These are phyloP conservation scores for Bellardia pandia DNA, from an alignment of 2,888 invertebrate genomes.

Conservation along the genomic window DNA sequence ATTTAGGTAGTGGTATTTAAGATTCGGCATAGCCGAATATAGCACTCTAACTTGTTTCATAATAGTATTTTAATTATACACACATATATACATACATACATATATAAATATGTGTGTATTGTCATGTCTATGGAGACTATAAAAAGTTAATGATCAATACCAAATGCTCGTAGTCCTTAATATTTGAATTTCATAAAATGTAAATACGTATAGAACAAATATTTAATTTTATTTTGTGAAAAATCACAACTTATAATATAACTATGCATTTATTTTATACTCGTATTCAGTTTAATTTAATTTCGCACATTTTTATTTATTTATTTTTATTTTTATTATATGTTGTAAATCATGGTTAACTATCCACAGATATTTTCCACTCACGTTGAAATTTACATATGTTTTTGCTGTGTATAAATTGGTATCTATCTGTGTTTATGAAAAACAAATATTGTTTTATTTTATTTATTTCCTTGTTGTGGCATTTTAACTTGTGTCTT, in stretches of 20 bases:
- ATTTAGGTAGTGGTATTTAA: too few relatives aligned
- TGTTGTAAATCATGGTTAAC: slow-evolving; percentile 35
- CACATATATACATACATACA: neutral
- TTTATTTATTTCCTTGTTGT: slow-evolving; percentile 33
- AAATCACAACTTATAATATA: slow-evolving; percentile 11
- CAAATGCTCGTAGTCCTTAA: neutral
- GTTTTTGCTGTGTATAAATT: slow-evolving; percentile 8
- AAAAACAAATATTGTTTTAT: slow-evolving; percentile 31
- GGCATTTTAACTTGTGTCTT: slow-evolving; percentile 49
- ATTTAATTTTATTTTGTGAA: slow-evolving; percentile 11
- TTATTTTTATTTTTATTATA: neutral
- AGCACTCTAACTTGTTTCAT: too few relatives aligned
- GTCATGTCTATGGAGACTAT: neutral
- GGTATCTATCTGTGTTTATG: slow-evolving; percentile 7
- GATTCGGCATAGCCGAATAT: too few relatives aligned
- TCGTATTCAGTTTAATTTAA: neutral
- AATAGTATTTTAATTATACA: too few relatives aligned
- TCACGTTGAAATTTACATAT: slow-evolving; percentile 28
- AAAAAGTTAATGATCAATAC: slow-evolving; percentile 8
- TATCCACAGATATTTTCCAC: slow-evolving; percentile 30
- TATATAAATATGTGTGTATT: neutral
- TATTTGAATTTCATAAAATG: slow-evolving; percentile 5
- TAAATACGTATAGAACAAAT: neutral
- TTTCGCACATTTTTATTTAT: neutral
- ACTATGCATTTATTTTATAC: slow-evolving; percentile 3